Conservation (phyloP, 2,113 vertebrate genomes). For the Geococcyx californianus region DNA sequence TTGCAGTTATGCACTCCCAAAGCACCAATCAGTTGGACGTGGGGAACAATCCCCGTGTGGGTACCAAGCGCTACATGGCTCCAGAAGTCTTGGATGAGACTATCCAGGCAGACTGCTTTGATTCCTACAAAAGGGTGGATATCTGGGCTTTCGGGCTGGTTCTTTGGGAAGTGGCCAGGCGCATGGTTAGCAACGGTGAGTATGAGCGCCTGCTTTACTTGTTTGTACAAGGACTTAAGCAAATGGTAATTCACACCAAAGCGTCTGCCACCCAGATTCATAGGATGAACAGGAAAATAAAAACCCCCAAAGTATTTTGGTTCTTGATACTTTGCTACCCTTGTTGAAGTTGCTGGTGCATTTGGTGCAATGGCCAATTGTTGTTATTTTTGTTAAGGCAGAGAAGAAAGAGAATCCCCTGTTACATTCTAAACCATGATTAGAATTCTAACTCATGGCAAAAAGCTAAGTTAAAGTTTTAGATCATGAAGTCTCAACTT, state of each 20-base stretch:
- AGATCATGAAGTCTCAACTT: neutral
- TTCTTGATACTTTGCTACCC: neutral
- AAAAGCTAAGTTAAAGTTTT: neutral
- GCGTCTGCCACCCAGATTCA: rapidly evolving
- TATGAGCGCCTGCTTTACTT: neutral
- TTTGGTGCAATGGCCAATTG: neutral
- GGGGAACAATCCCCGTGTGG: slow-evolving; percentile 96
- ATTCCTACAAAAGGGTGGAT: slow-evolving; percentile 95
- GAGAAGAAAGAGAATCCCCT: neutral
- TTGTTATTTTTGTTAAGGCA: neutral
- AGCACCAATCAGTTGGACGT: slow-evolving; percentile 96
- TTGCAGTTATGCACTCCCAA: slow-evolving; percentile 98
- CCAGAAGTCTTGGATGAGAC: slow-evolving; percentile 94
- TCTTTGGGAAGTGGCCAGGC: slow-evolving; percentile 94
- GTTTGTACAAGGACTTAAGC: rapidly evolving
- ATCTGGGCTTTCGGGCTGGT: slow-evolving; percentile 99
- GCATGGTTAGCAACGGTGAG: slow-evolving; percentile 96
- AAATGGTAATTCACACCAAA: rapidly evolving
- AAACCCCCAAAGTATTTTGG: rapidly evolving
- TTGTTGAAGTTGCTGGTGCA: neutral
- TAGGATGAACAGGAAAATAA: rapidly evolving
- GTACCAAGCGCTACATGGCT: slow-evolving; percentile 99
- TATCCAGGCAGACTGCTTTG: slow-evolving; percentile 96
- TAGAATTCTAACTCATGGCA: neutral
- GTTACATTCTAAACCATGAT: neutral